Evolutionary conservation across 2,888 invertebrate genomes (phyloP).

Genomic region (Melanostoma scalare): DNA sequence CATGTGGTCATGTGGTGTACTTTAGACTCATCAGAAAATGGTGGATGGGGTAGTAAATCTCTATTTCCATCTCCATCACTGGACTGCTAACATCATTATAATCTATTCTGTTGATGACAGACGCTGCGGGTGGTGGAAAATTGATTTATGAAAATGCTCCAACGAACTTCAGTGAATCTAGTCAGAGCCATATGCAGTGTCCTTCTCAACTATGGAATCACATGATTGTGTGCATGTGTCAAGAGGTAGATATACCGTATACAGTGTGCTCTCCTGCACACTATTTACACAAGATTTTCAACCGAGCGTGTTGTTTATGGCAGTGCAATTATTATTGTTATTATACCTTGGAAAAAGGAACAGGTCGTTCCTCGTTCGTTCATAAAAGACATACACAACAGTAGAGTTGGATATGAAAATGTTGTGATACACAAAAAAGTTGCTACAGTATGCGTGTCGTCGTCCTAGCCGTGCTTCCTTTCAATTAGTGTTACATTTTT

Average conservation of each 20-base stretch:
- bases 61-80: slow-evolving; percentile 42
- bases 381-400: background rate
- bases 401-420: slow-evolving; percentile 1
- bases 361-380: slow-evolving; percentile 23
- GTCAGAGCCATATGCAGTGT: slow-evolving; percentile 26
- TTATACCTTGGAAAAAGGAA: slow-evolving; percentile 49
- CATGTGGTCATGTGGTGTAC: slow-evolving; percentile 7
- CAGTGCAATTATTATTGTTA: slow-evolving; percentile 67
- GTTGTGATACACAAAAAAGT: background rate
- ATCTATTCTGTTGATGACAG: slow-evolving; percentile 64
- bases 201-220: slow-evolving; percentile 24
- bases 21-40: background rate
- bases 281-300: slow-evolving; percentile 33
- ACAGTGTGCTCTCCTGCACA: slow-evolving; percentile 2
- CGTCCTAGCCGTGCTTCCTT: slow-evolving; percentile 16
- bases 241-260: slow-evolving; percentile 8
- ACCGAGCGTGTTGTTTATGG: slow-evolving; percentile 62
- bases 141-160: slow-evolving; percentile 70
- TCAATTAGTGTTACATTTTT: background rate
- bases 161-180: slow-evolving; percentile 64
- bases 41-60: slow-evolving; percentile 40
- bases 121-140: slow-evolving; percentile 68
- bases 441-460: slow-evolving; percentile 12
- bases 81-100: slow-evolving; percentile 51
- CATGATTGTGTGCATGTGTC: slow-evolving; percentile 21